Evolutionary conservation across 2,113 vertebrate species (phyloP).

Genomic region (Astur gentilis): DNA sequence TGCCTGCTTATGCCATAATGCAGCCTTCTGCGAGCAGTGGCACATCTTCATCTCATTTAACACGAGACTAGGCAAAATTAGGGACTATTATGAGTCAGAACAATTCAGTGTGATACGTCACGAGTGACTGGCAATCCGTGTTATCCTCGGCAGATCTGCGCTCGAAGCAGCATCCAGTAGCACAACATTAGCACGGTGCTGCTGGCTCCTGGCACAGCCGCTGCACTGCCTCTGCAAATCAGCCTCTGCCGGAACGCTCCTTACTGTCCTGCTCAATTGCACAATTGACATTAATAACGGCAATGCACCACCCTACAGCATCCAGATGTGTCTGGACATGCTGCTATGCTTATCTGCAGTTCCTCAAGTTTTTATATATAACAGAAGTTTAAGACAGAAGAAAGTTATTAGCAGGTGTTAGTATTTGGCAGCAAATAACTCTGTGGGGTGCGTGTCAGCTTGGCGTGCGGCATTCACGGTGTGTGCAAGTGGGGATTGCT

Average conservation of each 20-base stretch:
- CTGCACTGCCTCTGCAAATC: background rate
- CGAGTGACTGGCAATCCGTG: background rate
- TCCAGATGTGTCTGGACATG: fast-evolving
- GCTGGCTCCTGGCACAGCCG: background rate
- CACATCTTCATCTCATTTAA: background rate
- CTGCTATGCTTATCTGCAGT: fast-evolving
- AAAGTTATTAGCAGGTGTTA: too few species aligned
- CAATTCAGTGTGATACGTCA: fast-evolving
- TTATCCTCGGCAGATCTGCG: background rate
- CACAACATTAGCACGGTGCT: background rate
- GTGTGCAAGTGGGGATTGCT: too few species aligned
- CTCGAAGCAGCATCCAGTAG: background rate
- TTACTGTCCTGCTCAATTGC: fast-evolving
- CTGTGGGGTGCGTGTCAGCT: fast-evolving
- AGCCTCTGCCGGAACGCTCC: fast-evolving
- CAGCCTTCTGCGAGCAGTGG: background rate
- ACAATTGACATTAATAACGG: fast-evolving
- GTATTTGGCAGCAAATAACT: fast-evolving
- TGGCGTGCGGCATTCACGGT: fast-evolving
- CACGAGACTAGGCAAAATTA: background rate
- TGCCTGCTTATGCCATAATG: background rate
- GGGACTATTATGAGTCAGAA: background rate
- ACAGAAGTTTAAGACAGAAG: background rate
- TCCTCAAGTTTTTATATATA: background rate
- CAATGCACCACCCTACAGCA: fast-evolving